These are phyloP conservation scores for Cryptosula pallasiana DNA, from an alignment of 2,888 invertebrate species.

Conservation along the genomic window DNA sequence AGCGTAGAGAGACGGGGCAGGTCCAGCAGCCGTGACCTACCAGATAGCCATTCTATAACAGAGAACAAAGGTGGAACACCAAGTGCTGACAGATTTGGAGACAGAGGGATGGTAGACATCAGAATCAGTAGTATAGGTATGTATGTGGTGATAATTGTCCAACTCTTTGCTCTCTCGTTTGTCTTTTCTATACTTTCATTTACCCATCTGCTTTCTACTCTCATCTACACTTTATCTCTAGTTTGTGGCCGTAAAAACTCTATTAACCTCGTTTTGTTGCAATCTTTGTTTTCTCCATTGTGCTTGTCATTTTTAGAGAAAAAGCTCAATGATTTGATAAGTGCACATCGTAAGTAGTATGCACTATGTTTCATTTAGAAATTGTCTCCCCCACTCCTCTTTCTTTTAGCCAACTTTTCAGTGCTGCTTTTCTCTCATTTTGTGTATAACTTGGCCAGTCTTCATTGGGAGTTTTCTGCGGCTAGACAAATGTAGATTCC, in stretches of 20 bases:
- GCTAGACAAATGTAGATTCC: no score
- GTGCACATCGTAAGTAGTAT: constrained; percentile 11
- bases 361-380: background rate
- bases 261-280: background rate
- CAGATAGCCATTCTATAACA: background rate
- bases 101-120: background rate
- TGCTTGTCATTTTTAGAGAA: constrained; percentile 14
- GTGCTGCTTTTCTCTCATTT: background rate
- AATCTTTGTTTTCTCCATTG: background rate
- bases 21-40: background rate
- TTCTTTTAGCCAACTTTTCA: background rate
- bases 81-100: background rate
- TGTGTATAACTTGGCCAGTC: background rate
- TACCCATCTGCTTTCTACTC: background rate
- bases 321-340: constrained; percentile 9
- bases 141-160: background rate
- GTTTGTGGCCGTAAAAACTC: background rate
- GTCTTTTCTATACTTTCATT: background rate
- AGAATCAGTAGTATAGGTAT: constrained; percentile 11
- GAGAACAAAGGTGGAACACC: background rate
- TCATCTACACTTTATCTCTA: background rate
- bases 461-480: no score
- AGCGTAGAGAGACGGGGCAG: background rate
- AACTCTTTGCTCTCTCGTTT: background rate
- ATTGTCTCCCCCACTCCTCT: background rate